A percentile compares a stretch with the other conserved stretches of the same genome.
phyloP scores from a whole-genome alignment of 2,797 vertebrate species.

The Enteromius trimaculatus region DNA sequence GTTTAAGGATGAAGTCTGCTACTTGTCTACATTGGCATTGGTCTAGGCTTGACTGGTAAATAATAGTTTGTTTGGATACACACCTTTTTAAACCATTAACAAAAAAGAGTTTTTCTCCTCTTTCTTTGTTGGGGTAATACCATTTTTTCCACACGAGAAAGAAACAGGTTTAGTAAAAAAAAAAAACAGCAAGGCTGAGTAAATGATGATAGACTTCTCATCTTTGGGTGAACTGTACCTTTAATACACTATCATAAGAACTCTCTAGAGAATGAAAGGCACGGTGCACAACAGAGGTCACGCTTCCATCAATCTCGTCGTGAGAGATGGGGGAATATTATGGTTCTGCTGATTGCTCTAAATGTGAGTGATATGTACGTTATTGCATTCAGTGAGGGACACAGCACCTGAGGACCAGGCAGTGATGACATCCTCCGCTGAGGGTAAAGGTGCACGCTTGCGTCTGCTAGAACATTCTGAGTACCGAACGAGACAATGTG shows the following conservation, averaged over 20 bases:
- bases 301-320: not conserved
- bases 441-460: constrained; percentile 50
- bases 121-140: not conserved
- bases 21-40: not conserved
- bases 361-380: not conserved
- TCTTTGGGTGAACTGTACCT: not conserved
- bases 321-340: not conserved
- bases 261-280: not conserved
- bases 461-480: constrained; percentile 40
- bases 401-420: constrained; percentile 11
- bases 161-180: not conserved
- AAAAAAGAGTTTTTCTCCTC: not conserved
- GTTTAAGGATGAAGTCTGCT: not conserved
- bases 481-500: constrained; percentile 27
- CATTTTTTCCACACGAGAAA: not conserved
- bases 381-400: not conserved
- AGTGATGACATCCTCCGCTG: constrained; percentile 1
- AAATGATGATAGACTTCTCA: not conserved
- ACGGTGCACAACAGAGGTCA: constrained; percentile 1
- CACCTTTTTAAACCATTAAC: not conserved
- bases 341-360: not conserved
- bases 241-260: not conserved
- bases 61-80: not conserved
- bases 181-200: not conserved
- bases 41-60: not conserved